A percentile compares a stretch with the other conserved stretches of the same genome.
Conservation (phyloP, 2,888 invertebrate genomes). For the Neoaliturus tenellus region DNA sequence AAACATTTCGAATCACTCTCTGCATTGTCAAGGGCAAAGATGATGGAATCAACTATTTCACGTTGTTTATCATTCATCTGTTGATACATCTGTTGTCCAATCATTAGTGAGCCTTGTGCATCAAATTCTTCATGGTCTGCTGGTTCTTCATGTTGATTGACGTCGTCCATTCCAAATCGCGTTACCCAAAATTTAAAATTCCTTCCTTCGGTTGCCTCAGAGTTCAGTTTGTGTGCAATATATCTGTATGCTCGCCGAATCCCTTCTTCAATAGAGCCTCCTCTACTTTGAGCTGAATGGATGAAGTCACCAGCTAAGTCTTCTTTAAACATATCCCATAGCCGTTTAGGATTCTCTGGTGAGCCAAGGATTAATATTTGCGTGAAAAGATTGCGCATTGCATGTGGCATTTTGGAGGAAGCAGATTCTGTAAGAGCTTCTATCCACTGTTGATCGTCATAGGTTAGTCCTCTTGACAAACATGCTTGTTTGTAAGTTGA, state of each 20-base stretch:
- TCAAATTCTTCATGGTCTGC: not conserved
- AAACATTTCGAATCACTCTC: not conserved
- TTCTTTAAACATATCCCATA: slow-evolving; percentile 9
- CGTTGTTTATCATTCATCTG: not conserved
- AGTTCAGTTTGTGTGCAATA: slow-evolving; percentile 26
- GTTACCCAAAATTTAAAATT: slow-evolving; percentile 13
- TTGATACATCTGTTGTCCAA: not conserved
- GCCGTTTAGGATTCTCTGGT: slow-evolving; percentile 6
- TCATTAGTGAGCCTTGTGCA: not conserved
- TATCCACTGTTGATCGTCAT: slow-evolving; percentile 31
- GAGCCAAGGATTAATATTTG: slow-evolving; percentile 18
- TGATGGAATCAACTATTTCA: not conserved
- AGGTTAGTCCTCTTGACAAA: not conserved
- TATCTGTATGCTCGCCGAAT: not conserved
- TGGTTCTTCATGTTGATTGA: not conserved
- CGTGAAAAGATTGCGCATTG: not conserved
- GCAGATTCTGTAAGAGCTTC: slow-evolving; percentile 2
- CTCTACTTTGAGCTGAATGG: not conserved
- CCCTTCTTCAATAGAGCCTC: not conserved
- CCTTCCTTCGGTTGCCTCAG: slow-evolving; percentile 33
- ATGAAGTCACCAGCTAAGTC: slow-evolving; percentile 1
- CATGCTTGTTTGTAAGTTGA: slow-evolving; percentile 37
- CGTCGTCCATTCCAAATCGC: not conserved
- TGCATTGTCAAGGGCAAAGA: not conserved
- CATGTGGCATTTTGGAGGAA: slow-evolving; percentile 12